phyloP scores from a whole-genome alignment of 2,113 vertebrate genomes.

The Thamnophis sirtalis region DNA sequence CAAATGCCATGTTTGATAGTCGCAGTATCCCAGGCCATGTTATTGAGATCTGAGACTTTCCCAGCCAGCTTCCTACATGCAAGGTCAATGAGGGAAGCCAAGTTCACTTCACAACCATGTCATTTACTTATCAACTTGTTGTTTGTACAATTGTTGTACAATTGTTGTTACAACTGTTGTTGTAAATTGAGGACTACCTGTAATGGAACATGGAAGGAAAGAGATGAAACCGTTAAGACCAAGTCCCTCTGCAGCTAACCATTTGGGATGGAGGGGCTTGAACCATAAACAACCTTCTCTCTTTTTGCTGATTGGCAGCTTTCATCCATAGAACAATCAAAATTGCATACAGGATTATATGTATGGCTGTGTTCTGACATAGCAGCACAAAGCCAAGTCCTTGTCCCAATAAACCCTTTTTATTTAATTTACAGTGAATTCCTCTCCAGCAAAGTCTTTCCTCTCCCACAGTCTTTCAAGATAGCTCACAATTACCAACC shows the following conservation, averaged over 20 bases:
- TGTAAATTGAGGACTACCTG: background rate
- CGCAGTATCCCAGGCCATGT: background rate
- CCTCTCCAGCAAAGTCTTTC: no score
- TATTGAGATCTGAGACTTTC: background rate
- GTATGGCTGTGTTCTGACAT: background rate
- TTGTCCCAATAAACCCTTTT: no score
- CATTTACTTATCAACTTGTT: background rate
- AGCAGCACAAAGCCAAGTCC: no score
- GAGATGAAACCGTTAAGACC: background rate
- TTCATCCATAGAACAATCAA: background rate
- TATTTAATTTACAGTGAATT: no score
- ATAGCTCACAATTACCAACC: no score
- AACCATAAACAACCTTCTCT: background rate
- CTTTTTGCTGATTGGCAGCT: background rate
- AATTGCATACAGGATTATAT: background rate
- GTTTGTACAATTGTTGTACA: no score
- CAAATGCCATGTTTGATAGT: background rate
- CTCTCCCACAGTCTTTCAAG: no score
- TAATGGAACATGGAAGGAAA: background rate
- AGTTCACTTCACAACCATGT: background rate
- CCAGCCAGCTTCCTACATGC: background rate
- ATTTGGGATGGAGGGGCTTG: background rate
- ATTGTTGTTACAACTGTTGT: no score
- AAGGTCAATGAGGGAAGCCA: background rate
- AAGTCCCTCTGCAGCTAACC: background rate